These are phyloP conservation scores for Trilocha varians DNA, from an alignment of 2,888 invertebrate genomes.

Conservation along the genomic window DNA sequence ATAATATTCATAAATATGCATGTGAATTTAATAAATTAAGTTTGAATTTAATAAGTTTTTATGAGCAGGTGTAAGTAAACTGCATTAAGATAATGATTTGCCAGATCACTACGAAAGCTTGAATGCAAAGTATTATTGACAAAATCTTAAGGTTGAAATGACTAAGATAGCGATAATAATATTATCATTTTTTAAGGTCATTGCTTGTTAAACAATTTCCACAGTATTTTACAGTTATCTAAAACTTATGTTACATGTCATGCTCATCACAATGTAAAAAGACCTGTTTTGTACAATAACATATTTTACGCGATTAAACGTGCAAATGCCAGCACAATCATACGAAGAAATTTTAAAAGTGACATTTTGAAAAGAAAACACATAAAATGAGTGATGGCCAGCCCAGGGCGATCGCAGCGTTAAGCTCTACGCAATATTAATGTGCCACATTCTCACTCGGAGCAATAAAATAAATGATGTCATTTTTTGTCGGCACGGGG, in stretches of 20 bases:
- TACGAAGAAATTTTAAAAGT: background rate
- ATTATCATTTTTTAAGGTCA: too few relatives aligned
- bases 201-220: too few relatives aligned
- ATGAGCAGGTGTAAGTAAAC: too few relatives aligned
- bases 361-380: constrained; percentile 2
- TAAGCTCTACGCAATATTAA: constrained; percentile 66
- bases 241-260: too few relatives aligned
- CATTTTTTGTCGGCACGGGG: constrained; percentile 67
- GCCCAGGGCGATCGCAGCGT: constrained; percentile 63
- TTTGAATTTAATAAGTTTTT: too few relatives aligned
- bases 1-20: background rate
- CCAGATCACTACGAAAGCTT: too few relatives aligned
- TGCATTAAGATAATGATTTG: too few relatives aligned
- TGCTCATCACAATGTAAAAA: background rate
- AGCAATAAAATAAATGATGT: constrained; percentile 73
- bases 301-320: background rate
- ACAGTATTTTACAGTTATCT: too few relatives aligned
- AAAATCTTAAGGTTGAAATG: too few relatives aligned
- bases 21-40: too few relatives aligned
- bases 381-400: constrained; percentile 28
- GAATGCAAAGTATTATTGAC: too few relatives aligned
- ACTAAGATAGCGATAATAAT: too few relatives aligned
- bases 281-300: background rate
- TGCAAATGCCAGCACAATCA: background rate
- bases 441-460: constrained; percentile 66